These are phyloP conservation scores for Gadopsis marmoratus DNA, from an alignment of 2,797 vertebrate genomes.

Conservation along the genomic window DNA sequence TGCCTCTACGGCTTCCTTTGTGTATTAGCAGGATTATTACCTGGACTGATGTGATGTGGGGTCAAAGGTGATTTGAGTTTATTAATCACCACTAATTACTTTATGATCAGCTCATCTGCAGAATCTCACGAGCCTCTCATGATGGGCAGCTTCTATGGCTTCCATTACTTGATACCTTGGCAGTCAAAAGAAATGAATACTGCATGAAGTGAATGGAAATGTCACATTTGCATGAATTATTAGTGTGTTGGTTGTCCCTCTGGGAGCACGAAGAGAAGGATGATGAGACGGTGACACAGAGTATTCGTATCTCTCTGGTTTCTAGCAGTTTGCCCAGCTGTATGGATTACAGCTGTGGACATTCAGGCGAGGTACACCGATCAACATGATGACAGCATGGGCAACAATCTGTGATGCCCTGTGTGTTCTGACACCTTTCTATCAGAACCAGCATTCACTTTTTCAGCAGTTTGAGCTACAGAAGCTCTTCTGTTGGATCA, in stretches of 20 bases:
- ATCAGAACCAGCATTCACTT: no score
- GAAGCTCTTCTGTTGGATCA: no score
- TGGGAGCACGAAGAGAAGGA: slow-evolving; percentile 27
- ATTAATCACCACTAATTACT: slow-evolving; percentile 65
- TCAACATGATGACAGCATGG: no score
- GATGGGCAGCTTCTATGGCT: slow-evolving; percentile 6
- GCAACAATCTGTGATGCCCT: no score
- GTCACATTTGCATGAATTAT: slow-evolving; percentile 82
- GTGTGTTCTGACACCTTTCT: no score
- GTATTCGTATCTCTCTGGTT: slow-evolving; percentile 6
- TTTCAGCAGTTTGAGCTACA: no score
- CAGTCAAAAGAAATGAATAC: slow-evolving; percentile 71
- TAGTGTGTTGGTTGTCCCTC: slow-evolving; percentile 48
- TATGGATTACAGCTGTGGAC: neutral
- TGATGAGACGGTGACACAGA: slow-evolving; percentile 43
- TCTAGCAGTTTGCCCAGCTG: neutral
- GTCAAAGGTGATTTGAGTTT: slow-evolving; percentile 47
- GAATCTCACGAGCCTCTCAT: slow-evolving; percentile 32
- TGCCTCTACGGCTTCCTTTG: neutral
- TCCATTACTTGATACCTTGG: slow-evolving; percentile 68
- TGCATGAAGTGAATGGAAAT: slow-evolving; percentile 78
- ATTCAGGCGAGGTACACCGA: neutral
- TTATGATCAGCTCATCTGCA: slow-evolving; percentile 50
- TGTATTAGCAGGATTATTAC: slow-evolving; percentile 18
- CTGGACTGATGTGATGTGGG: slow-evolving; percentile 29